A percentile compares a stretch with the other conserved stretches of the same genome.
phyloP scores from a whole-genome alignment of 2,797 vertebrate genomes.

The Malurus leucopterus region DNA sequence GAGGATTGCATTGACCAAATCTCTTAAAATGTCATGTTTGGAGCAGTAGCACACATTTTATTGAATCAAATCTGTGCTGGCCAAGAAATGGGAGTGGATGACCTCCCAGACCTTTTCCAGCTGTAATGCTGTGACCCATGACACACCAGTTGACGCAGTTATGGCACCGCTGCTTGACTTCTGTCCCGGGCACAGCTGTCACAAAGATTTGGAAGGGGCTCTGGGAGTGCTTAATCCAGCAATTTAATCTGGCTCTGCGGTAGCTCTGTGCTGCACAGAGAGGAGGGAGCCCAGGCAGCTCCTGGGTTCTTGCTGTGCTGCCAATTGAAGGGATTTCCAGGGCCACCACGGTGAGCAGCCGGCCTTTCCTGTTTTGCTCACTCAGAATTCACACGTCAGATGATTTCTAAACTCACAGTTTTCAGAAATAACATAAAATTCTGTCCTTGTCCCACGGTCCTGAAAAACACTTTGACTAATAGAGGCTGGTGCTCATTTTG shows the following conservation, averaged over 20 bases:
- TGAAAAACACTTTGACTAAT: background rate
- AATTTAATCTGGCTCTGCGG: conserved; percentile 1
- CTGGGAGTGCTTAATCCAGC: conserved; percentile 33
- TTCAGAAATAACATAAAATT: background rate
- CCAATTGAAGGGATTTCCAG: background rate
- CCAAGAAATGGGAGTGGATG: background rate
- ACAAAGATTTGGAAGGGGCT: background rate
- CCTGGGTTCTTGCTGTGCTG: background rate
- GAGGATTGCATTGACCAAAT: background rate
- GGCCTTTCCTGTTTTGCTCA: background rate
- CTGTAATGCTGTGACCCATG: background rate
- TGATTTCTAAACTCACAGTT: background rate
- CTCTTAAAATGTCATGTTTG: background rate
- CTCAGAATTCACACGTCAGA: background rate
- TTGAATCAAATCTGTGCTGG: background rate
- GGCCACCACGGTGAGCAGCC: background rate
- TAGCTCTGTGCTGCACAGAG: background rate
- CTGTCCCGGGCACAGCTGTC: conserved; percentile 36
- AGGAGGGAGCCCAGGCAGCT: background rate
- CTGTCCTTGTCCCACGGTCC: background rate
- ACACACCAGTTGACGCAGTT: conserved; percentile 4
- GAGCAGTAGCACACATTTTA: background rate
- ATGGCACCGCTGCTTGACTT: background rate
- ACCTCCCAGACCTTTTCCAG: background rate
- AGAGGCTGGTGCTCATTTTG: background rate